Evolutionary conservation across 2,113 vertebrate species (phyloP).

Genomic region (Sakesphorus luctuosus): DNA sequence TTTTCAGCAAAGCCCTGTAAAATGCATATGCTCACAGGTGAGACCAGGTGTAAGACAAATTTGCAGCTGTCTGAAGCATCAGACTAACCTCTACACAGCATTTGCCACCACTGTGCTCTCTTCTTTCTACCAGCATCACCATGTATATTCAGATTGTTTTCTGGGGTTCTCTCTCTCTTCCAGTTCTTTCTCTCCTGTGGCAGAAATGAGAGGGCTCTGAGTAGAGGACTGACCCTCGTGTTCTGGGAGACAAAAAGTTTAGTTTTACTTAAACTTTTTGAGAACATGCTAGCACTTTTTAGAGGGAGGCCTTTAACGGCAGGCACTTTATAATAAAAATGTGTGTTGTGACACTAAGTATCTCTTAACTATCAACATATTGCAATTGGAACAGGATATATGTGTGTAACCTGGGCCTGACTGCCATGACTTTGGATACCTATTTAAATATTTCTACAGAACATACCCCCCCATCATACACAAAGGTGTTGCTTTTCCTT

Average conservation of each 20-base stretch:
- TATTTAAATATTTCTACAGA: not conserved
- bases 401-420: not conserved
- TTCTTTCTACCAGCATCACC: not conserved
- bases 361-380: not conserved
- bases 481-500: not conserved
- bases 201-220: not conserved
- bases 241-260: not conserved
- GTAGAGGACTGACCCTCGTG: not conserved
- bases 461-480: not conserved
- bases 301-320: not conserved
- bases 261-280: not conserved
- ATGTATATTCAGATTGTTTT: accelerated
- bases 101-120: not conserved
- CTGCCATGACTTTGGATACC: not conserved
- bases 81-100: not conserved
- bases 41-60: not conserved
- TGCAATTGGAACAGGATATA: not conserved
- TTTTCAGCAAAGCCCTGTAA: not conserved
- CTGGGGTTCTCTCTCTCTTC: not conserved
- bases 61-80: not conserved
- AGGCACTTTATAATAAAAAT: not conserved
- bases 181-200: not conserved
- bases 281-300: not conserved
- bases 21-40: not conserved
- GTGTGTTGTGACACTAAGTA: not conserved